Evolutionary conservation across 2,797 vertebrate species (phyloP).

Genomic region (Lacerta agilis): DNA sequence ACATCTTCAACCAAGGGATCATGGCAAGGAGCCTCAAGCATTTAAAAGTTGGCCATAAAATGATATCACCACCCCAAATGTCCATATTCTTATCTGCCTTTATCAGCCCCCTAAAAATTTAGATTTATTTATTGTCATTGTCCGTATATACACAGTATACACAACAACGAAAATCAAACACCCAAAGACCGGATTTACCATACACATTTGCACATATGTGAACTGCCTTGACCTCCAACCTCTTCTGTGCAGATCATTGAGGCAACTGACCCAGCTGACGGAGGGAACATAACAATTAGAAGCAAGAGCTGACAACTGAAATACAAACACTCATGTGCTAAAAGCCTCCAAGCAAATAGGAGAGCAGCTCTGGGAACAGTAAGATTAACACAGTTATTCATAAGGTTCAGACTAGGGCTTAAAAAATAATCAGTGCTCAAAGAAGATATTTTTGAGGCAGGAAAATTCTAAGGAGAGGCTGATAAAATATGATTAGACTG

Average conservation of each 20-base stretch:
- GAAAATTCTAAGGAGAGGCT: background rate
- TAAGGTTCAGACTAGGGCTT: constrained; percentile 37
- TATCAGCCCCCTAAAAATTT: background rate
- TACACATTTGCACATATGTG: too few relatives aligned
- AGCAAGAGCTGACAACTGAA: constrained; percentile 52
- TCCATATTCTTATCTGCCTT: background rate
- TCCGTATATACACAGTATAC: too few relatives aligned
- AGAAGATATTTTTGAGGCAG: background rate
- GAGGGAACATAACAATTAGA: background rate
- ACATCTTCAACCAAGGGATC: background rate
- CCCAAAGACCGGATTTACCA: too few relatives aligned
- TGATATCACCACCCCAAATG: background rate
- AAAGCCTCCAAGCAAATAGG: constrained; percentile 30
- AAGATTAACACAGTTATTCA: constrained; percentile 61
- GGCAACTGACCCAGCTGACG: constrained; percentile 44
- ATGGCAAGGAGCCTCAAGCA: background rate
- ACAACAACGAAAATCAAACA: too few relatives aligned
- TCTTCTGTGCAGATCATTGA: background rate
- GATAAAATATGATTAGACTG: background rate
- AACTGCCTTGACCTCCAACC: constrained; percentile 3
- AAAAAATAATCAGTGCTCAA: constrained; percentile 24
- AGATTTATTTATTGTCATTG: too few relatives aligned
- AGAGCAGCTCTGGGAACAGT: constrained; percentile 40
- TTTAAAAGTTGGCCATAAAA: background rate
- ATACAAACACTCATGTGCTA: constrained; percentile 15